These are phyloP conservation scores for Lydus trimaculatus DNA, from an alignment of 2,888 invertebrate genomes.

Conservation along the genomic window DNA sequence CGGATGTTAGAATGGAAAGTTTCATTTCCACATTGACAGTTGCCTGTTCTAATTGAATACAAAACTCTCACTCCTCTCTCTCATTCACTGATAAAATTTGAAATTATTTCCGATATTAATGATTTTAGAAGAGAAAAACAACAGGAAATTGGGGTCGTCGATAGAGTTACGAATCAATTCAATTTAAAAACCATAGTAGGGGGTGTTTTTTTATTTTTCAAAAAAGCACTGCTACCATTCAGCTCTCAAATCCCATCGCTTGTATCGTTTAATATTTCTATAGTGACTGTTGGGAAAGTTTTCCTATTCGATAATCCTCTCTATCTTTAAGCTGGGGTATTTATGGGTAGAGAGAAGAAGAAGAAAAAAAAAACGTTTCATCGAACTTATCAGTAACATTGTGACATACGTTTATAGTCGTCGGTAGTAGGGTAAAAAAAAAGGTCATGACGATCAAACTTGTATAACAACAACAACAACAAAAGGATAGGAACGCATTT, in stretches of 20 bases:
- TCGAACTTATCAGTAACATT: constrained; percentile 27
- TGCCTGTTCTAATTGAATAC: background rate
- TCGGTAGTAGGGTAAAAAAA: constrained; percentile 12
- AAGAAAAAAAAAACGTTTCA: constrained; percentile 20
- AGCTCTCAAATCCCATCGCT: background rate
- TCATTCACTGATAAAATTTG: no score
- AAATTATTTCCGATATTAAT: background rate
- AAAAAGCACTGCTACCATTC: background rate
- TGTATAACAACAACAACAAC: constrained; percentile 18
- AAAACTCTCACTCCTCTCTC: no score
- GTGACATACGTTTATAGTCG: constrained; percentile 30
- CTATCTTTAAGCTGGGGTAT: constrained; percentile 22
- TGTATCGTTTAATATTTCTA: background rate
- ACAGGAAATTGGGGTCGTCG: background rate
- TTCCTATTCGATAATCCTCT: constrained; percentile 25
- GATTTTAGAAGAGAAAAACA: background rate
- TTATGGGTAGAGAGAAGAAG: constrained; percentile 13
- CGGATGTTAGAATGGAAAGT: constrained; percentile 40
- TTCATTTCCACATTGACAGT: constrained; percentile 36
- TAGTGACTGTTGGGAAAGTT: constrained; percentile 20
- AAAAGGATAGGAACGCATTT: constrained; percentile 40
- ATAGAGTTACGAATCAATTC: background rate
- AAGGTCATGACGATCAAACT: constrained; percentile 36
- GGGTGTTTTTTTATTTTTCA: background rate
- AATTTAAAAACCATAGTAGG: background rate